Percentiles rank a stretch among this genome's conserved stretches.
Conservation (phyloP, 1,140 invertebrate genomes). For the Tachypleus tridentatus region DNA sequence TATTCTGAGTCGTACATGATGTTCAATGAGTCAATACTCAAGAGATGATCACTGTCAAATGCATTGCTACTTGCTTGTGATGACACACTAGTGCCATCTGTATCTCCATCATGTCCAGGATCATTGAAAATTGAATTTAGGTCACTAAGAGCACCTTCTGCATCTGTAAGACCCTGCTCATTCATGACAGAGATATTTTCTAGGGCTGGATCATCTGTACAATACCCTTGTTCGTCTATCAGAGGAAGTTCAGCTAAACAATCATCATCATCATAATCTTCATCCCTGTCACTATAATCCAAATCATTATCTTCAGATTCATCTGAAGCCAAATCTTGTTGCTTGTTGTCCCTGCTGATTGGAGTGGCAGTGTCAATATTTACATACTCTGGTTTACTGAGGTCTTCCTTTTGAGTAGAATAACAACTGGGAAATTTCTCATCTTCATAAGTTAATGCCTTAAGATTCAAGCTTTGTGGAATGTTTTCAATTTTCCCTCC, state of each 20-base stretch:
- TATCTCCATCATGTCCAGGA: conserved; percentile 33
- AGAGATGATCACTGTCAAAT: conserved; percentile 56
- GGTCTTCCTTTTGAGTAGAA: no score
- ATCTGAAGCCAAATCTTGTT: background rate
- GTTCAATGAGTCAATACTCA: conserved; percentile 61
- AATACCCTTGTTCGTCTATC: conserved; percentile 60
- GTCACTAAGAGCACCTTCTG: conserved; percentile 68
- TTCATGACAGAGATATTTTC: conserved; percentile 71
- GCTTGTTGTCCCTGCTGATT: background rate
- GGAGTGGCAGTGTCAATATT: no score
- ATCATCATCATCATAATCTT: conserved; percentile 10
- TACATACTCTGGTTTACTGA: no score
- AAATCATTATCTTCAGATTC: conserved; percentile 5
- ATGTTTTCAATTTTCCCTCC: no score
- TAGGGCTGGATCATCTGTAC: conserved; percentile 61
- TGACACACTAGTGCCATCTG: conserved; percentile 55
- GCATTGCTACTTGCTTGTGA: conserved; percentile 61
- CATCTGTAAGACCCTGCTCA: conserved; percentile 71
- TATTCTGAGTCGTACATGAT: conserved; percentile 75
- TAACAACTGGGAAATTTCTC: no score
- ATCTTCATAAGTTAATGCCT: no score
- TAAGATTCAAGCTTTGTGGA: no score
- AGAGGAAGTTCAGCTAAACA: conserved; percentile 42
- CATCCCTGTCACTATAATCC: conserved; percentile 13
- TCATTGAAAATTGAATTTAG: conserved; percentile 69